Percentiles rank a stretch among this genome's conserved stretches.
Conservation (phyloP, 2,888 invertebrate genomes). For the Malthinus flaveolus region DNA sequence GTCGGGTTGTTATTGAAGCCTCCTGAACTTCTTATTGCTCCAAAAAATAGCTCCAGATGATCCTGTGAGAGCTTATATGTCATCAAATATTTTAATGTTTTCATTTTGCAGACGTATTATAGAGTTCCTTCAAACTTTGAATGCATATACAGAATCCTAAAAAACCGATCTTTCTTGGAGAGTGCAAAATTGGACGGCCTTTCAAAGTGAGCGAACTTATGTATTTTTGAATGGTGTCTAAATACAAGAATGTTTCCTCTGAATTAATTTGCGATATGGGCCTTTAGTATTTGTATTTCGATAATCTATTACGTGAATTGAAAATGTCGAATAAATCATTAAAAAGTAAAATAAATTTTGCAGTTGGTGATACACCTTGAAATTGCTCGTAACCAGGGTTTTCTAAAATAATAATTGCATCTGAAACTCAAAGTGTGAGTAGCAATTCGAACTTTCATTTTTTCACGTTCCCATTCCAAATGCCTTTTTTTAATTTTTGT, state of each 20-base stretch:
- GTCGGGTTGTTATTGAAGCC: not conserved
- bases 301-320: not conserved
- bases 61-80: not conserved
- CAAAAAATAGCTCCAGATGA: not conserved
- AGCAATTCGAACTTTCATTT: too few relatives aligned
- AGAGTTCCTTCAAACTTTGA: not conserved
- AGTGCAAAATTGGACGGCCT: not conserved
- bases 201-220: not conserved
- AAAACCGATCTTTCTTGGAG: not conserved
- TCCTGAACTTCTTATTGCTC: not conserved
- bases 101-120: not conserved
- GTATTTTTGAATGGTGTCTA: not conserved
- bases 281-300: not conserved
- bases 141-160: not conserved
- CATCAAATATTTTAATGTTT: not conserved
- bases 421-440: not conserved
- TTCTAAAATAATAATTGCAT: not conserved
- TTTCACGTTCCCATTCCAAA: not conserved
- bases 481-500: not conserved
- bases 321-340: not conserved
- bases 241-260: not conserved
- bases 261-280: not conserved
- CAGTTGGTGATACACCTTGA: not conserved
- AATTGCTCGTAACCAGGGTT: not conserved
- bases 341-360: not conserved